Percentiles rank a stretch among this genome's conserved stretches.
Conservation (phyloP, 1,140 invertebrate species). For the Zaprionus kolodkinae region DNA sequence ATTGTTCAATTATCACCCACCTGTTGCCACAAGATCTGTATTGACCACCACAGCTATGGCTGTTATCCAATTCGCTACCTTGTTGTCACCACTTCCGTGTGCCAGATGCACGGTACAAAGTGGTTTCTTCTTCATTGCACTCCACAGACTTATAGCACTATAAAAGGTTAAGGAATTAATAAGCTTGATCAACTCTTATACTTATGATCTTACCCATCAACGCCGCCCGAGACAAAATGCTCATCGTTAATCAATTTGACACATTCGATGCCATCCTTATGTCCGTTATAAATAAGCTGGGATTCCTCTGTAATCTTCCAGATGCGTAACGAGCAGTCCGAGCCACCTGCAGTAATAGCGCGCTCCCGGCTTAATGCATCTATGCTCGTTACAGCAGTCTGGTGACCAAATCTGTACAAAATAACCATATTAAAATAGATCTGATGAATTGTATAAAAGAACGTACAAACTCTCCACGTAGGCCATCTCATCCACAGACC, state of each 20-base stretch:
- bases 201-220: slow-evolving; percentile 89
- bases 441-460: neutral
- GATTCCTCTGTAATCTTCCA: slow-evolving; percentile 99
- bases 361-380: slow-evolving; percentile 93
- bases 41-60: slow-evolving; percentile 92
- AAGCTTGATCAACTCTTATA: neutral
- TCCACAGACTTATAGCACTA: slow-evolving; percentile 93
- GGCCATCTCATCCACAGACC: slow-evolving; percentile 97
- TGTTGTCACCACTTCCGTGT: slow-evolving; percentile 89
- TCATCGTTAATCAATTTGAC: slow-evolving; percentile 96
- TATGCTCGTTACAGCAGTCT: slow-evolving; percentile 94
- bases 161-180: slow-evolving; percentile 7
- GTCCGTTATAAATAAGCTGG: slow-evolving; percentile 96
- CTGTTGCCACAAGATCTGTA: slow-evolving; percentile 96
- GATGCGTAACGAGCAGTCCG: slow-evolving; percentile 93
- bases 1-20: slow-evolving; percentile 77
- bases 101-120: slow-evolving; percentile 89
- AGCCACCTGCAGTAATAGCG: slow-evolving; percentile 94
- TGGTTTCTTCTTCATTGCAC: slow-evolving; percentile 95
- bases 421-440: neutral
- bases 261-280: slow-evolving; percentile 92
- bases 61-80: slow-evolving; percentile 93
- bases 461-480: slow-evolving; percentile 96
- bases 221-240: slow-evolving; percentile 94
- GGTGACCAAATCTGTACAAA: slow-evolving; percentile 92